A percentile compares a stretch with the other conserved stretches of the same genome.
Conservation (phyloP, 2,797 vertebrate species). For the Apogon hyalosoma region DNA sequence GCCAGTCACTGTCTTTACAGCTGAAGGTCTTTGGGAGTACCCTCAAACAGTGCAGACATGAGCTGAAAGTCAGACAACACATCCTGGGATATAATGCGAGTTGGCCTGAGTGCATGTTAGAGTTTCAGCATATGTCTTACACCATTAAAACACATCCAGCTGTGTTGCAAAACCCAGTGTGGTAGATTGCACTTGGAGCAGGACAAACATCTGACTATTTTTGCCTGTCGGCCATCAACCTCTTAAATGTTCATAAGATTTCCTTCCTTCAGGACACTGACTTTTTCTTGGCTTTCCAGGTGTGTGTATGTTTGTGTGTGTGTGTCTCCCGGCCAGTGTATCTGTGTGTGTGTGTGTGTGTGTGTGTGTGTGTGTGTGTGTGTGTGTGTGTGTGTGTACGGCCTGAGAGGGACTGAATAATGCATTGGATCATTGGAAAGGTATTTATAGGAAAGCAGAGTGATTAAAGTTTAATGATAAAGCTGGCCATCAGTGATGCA, state of each 20-base stretch:
- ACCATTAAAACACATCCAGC: background rate
- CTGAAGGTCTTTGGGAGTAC: background rate
- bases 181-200: conserved; percentile 42
- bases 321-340: no score
- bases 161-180: conserved; percentile 38
- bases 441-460: conserved; percentile 83
- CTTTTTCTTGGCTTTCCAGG: conserved; percentile 52
- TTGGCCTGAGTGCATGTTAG: conserved; percentile 21
- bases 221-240: conserved; percentile 37
- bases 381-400: conserved; percentile 40
- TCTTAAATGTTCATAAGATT: conserved; percentile 57
- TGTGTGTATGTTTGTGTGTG: conserved; percentile 44
- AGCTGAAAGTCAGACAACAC: conserved; percentile 26
- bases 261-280: conserved; percentile 28
- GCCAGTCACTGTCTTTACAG: conserved; percentile 17
- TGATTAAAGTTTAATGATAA: conserved; percentile 82
- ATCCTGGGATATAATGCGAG: conserved; percentile 23
- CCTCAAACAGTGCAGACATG: conserved; percentile 29
- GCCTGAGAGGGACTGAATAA: conserved; percentile 79
- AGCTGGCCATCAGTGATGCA: conserved; percentile 64
- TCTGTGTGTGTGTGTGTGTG: conserved; percentile 41
- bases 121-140: conserved; percentile 30
- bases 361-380: conserved; percentile 27
- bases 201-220: conserved; percentile 60
- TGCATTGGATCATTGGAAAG: conserved; percentile 81